Base-by-base conservation (phyloP, 2,888 invertebrate species). In the Drosophila nigritarsus region DNA sequence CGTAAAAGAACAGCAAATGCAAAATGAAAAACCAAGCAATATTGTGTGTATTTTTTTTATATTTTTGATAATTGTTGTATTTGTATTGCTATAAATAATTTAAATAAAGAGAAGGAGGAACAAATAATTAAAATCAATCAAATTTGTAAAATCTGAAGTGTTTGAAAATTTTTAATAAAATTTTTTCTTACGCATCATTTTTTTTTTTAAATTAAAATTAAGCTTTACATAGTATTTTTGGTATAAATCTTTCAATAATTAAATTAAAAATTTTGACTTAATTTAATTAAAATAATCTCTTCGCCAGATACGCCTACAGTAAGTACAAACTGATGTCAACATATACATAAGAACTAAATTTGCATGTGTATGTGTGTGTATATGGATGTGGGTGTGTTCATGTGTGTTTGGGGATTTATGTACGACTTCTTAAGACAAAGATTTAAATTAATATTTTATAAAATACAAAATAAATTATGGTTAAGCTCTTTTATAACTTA, bases 231-330 rank as follows among this genome's bases (percentile, higher is more conserved):
- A 83, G 86, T 85, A 85, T 85, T 90, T 85, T 85, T 90, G 86
- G 90, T 86, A 90, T 90, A 87, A 90, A 87, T 87, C 82, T 84
- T 89, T 87, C 77, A 73, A 78, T 87, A 84, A 87, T 88, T 90
- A 90, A 88, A 90, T 82, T 80, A 74, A 80, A 90, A 82, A 83
- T 86, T 86, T 83, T 59, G 74, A 80, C 89, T 86, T 89, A 86
- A 71, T 24, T 70, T 75, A 54, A 27, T 56, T 75, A 78, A 83
- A 78, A 80, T 82, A 82, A 86, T 86, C 75, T 90, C 69, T 73
- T 72, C 56, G 64, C 58, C 53, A 18, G 65, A 27, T 55, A 42
- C 48, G 54, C 61, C 59, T 82, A 64, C 45, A 49, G 75, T 67
- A 78, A 78, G 71, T 86, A 87, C 74, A 86, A 89, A 83, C 83